These are phyloP conservation scores for Peromyscus melanophrys DNA, from an alignment of 2,797 vertebrate species.

Conservation along the genomic window DNA sequence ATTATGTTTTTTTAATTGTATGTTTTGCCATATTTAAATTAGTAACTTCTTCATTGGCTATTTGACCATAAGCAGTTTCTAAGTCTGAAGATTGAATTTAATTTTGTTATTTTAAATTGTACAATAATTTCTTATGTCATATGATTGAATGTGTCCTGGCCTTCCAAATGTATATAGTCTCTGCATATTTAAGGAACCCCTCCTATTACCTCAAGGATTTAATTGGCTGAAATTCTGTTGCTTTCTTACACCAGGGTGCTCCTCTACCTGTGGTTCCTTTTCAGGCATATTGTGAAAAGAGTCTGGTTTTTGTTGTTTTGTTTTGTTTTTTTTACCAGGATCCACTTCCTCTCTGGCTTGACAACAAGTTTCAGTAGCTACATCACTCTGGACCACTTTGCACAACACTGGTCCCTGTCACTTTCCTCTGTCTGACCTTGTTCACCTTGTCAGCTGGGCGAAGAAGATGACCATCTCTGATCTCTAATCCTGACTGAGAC, in stretches of 20 bases:
- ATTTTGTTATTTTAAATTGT: not conserved
- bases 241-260: not conserved
- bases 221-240: not conserved
- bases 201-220: too few species aligned
- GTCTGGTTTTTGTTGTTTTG: too few species aligned
- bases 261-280: not conserved
- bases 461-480: not conserved
- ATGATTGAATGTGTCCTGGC: not conserved
- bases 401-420: fast-evolving
- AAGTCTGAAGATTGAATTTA: not conserved
- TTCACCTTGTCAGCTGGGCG: not conserved
- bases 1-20: not conserved
- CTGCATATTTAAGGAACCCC: not conserved
- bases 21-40: not conserved
- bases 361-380: not conserved
- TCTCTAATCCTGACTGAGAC: not conserved
- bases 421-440: not conserved
- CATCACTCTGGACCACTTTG: not conserved
- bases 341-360: not conserved
- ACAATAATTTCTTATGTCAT: not conserved
- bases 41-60: not conserved
- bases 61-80: not conserved
- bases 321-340: too few species aligned
- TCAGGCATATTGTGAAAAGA: not conserved
- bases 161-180: not conserved